A percentile compares a stretch with the other conserved stretches of the same genome.
phyloP scores from a whole-genome alignment of 1,140 invertebrate genomes.

The Procambarus clarkii region DNA sequence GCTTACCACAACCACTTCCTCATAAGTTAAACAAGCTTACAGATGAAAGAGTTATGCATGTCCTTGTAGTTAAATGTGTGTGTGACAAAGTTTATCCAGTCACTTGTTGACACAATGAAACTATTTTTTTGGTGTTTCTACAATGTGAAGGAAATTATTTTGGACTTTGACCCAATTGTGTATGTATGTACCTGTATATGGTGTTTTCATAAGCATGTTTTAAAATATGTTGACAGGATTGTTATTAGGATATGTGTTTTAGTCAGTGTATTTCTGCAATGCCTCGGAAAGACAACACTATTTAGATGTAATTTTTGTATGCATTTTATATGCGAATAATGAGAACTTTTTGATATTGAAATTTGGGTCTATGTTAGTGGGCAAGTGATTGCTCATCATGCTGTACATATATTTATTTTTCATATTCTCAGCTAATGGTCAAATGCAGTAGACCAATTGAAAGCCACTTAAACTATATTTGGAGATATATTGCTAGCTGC shows the following conservation, averaged over 20 bases:
- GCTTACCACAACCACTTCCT: background rate
- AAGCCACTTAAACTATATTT: background rate
- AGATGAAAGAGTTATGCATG: background rate
- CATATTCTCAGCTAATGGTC: conserved; percentile 24
- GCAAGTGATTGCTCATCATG: conserved; percentile 30
- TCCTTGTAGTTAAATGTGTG: background rate
- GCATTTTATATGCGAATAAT: conserved; percentile 37
- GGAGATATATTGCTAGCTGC: background rate
- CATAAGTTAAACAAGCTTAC: background rate
- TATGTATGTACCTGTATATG: background rate
- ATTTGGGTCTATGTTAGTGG: conserved; percentile 26
- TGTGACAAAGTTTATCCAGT: background rate
- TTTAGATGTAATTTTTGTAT: conserved; percentile 45
- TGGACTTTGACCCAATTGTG: background rate
- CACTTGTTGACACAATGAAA: conserved; percentile 29
- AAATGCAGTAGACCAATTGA: background rate
- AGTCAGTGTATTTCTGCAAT: conserved; percentile 19
- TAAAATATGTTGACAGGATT: conserved; percentile 6
- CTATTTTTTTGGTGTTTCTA: conserved; percentile 39
- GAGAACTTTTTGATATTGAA: conserved; percentile 32
- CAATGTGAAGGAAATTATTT: conserved; percentile 24
- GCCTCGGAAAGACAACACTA: conserved; percentile 36
- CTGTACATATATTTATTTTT: conserved; percentile 45
- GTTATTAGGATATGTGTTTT: conserved; percentile 6
- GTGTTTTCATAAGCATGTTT: conserved; percentile 18